Evolutionary conservation across 2,113 vertebrate species (phyloP).

Genomic region (Puma concolor): DNA sequence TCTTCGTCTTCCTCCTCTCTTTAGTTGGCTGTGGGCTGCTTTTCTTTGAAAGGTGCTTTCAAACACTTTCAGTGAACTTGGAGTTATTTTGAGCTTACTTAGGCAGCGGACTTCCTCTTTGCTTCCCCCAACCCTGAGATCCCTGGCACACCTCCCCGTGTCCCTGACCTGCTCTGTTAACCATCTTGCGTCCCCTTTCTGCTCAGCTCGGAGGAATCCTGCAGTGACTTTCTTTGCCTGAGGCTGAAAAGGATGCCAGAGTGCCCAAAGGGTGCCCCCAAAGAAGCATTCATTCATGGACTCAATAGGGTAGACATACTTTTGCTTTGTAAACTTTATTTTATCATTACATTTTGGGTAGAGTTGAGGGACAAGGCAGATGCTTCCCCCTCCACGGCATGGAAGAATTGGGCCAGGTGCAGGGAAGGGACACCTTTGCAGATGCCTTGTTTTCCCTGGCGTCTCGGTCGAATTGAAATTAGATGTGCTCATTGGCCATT

Average conservation of each 20-base stretch:
- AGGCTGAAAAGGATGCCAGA: not conserved
- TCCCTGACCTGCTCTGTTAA: not conserved
- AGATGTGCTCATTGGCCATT: not conserved
- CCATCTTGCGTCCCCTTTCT: not conserved
- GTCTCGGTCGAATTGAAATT: not conserved
- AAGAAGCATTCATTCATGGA: not conserved
- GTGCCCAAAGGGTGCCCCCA: not conserved
- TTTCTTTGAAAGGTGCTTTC: not conserved
- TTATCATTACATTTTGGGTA: not conserved
- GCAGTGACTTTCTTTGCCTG: not conserved
- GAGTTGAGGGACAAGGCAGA: not conserved
- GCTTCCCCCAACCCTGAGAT: not conserved
- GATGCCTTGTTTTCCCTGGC: rapidly evolving
- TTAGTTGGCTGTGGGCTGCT: not conserved
- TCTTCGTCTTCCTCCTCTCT: not conserved
- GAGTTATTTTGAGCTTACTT: not conserved
- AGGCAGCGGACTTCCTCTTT: not conserved
- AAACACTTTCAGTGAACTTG: not conserved
- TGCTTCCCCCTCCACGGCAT: not conserved
- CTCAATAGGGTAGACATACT: not conserved
- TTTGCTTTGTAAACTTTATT: not conserved
- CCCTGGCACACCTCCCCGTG: not conserved
- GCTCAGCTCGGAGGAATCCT: not conserved
- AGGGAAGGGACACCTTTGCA: not conserved
- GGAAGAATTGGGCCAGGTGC: not conserved